A percentile compares a stretch with the other conserved stretches of the same genome.
These are phyloP conservation scores for Brenthis hecate DNA, from an alignment of 2,888 invertebrate genomes.

Conservation along the genomic window DNA sequence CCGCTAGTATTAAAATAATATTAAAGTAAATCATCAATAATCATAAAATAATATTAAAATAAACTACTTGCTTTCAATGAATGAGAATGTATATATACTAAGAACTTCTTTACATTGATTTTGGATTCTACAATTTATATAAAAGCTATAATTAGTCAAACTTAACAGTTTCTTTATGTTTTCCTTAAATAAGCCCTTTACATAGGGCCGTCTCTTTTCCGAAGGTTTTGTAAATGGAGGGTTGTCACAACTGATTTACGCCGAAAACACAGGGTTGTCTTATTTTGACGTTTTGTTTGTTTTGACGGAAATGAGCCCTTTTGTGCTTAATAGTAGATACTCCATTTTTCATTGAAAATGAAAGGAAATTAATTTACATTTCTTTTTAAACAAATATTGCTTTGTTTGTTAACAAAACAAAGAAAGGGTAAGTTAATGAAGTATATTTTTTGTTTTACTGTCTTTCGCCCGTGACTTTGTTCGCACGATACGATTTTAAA, in stretches of 20 bases:
- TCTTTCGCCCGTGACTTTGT: no score
- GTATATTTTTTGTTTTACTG: no score
- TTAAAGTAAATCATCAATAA: no score
- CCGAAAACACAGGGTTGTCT: conserved; percentile 6
- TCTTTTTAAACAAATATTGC: neutral
- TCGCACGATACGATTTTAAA: no score
- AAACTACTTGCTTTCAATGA: no score
- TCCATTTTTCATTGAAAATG: neutral
- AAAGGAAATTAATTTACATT: neutral
- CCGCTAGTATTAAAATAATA: no score
- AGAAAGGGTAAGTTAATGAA: no score
- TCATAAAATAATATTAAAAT: no score
- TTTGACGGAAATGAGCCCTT: neutral
- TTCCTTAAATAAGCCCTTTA: conserved; percentile 5
- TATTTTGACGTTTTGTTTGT: conserved; percentile 15
- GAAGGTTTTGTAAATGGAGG: conserved; percentile 2
- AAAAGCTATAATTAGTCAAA: neutral
- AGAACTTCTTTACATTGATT: no score
- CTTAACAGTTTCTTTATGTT: neutral
- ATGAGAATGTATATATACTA: no score
- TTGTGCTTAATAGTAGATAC: neutral
- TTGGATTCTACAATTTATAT: neutral
- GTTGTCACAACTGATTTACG: conserved; percentile 11
- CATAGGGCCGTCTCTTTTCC: neutral
- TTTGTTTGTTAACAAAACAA: no score